Evolutionary conservation across 2,113 vertebrate genomes (phyloP).

Genomic region (Orthonyx spaldingii): DNA sequence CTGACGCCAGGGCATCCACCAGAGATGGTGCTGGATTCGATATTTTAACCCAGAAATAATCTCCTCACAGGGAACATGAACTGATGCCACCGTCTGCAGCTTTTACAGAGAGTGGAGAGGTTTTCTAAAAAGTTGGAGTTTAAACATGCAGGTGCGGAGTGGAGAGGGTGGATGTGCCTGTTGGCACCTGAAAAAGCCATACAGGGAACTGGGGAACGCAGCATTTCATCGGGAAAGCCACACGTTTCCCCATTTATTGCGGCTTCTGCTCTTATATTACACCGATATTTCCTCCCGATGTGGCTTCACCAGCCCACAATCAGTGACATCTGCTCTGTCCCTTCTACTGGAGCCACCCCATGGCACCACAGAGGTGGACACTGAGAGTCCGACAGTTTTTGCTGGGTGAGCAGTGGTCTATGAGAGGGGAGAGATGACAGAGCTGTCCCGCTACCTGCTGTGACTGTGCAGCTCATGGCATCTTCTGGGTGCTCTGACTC

Average conservation of each 20-base stretch:
- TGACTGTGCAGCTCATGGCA: fast-evolving
- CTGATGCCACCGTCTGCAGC: not conserved
- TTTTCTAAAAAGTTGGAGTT: not conserved
- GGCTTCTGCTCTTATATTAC: not conserved
- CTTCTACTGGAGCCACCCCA: not conserved
- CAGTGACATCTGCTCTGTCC: not conserved
- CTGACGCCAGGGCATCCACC: not conserved
- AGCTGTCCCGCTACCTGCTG: fast-evolving
- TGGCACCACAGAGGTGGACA: not conserved
- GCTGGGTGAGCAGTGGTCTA: not conserved
- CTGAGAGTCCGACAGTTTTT: not conserved
- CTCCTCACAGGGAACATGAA: fast-evolving
- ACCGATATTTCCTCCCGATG: fast-evolving
- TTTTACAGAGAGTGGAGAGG: not conserved
- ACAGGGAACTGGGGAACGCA: fast-evolving
- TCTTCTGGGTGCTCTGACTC: not conserved
- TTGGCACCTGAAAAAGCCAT: not conserved
- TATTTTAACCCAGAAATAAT: not conserved
- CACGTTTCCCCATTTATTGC: not conserved
- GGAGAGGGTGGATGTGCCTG: fast-evolving
- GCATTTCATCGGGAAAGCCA: not conserved
- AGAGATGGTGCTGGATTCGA: not conserved
- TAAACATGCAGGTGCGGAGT: fast-evolving
- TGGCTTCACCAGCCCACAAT: not conserved
- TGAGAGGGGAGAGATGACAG: not conserved